Evolutionary conservation across 2,797 vertebrate species (phyloP), one percentile per base, ranked within the genome.

Genomic region (Emydoidea blandingii): DNA sequence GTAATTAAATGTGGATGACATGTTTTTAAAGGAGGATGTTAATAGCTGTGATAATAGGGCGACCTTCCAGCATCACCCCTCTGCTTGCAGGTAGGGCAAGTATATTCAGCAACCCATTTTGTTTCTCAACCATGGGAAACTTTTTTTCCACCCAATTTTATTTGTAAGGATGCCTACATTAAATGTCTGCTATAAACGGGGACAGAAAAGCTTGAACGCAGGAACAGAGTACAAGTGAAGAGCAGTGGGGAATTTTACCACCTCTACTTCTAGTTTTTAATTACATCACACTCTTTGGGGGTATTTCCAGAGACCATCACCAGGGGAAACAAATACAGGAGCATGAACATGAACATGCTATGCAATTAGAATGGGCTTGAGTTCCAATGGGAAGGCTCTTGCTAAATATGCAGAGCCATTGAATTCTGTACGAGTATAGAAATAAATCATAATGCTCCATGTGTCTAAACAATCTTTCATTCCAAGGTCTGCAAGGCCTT

Each of bases 1-100:
- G 92, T 72, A 94, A 96, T 97, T 92, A 93, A 87, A 91, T 16
- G 62, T 68, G 83, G 62, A 81, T 85, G 91, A 93, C 50, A 2
- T 0, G 74, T 89, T 86, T 93, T 94, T 87, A 82, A 59, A 1
- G 83, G 82, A 54, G 87, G 21, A 78, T 74, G 88, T 94, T 41
- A 79, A 91, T 90, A 21, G 72, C 89, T 88, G 4, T 68, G 91
- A 49, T 87, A 85, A 95, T 94, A 79, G 96, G 76, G 23, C 0
- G 0, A 25, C 29, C 78, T 85, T 84, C 1, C 5, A 93, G 57
- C 3, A 0, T 49, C 59, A 47, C 83, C 57, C 76, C 68, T 68
- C 23, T 79, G 7, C 68, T 88, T 65, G 62, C 68, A 91, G 78
- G 47, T 47, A 53, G 31, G 21, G 21, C 0, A 0, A 83, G 25